These are phyloP conservation scores for Ochropacha duplaris DNA, from an alignment of 2,888 invertebrate genomes.

Conservation along the genomic window DNA sequence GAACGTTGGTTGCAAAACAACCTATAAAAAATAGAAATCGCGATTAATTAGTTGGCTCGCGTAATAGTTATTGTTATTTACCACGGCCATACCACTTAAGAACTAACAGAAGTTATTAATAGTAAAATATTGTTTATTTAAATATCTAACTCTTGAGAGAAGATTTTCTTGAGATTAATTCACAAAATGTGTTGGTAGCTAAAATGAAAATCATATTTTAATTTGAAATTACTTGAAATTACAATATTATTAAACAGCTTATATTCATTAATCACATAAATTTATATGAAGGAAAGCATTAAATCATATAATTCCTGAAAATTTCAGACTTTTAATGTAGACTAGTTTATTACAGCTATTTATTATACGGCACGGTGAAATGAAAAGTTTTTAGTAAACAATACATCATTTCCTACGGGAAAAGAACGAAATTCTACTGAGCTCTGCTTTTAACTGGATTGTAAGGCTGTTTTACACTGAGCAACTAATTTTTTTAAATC, in stretches of 20 bases:
- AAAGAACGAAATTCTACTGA: conserved; percentile 3
- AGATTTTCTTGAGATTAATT: too few species aligned
- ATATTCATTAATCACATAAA: neutral
- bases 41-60: too few species aligned
- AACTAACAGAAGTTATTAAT: too few species aligned
- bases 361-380: conserved; percentile 2
- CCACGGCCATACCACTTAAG: too few species aligned
- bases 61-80: too few species aligned
- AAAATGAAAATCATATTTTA: too few species aligned
- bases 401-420: conserved; percentile 12
- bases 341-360: conserved; percentile 2
- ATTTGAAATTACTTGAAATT: neutral
- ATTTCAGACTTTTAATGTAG: neutral
- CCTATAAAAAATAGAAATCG: too few species aligned
- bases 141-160: too few species aligned
- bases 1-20: too few species aligned
- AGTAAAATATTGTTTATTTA: too few species aligned
- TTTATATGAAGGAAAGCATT: neutral
- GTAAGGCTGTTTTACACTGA: neutral
- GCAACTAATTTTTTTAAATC: too few species aligned
- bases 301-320: neutral
- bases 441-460: conserved; percentile 11
- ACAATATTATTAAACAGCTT: neutral
- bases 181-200: too few species aligned
- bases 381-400: conserved; percentile 7